Evolutionary conservation across 2,888 invertebrate species (phyloP).

Genomic region (Syritta pipiens): DNA sequence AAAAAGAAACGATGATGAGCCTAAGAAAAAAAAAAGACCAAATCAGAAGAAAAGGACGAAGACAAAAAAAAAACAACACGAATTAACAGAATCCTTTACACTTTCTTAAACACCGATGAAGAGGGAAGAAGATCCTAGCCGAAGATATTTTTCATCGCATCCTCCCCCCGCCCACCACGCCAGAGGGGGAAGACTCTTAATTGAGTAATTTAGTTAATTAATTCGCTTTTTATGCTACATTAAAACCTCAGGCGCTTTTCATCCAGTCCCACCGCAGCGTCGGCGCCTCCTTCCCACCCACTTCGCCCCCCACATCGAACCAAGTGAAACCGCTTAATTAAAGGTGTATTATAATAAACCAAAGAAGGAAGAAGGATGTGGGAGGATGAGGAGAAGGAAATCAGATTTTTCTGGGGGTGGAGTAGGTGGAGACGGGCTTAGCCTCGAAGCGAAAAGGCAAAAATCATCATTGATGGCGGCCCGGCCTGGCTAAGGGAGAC

Average conservation of each 20-base stretch:
- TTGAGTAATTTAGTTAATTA: slow-evolving; percentile 70
- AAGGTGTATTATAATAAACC: slow-evolving; percentile 69
- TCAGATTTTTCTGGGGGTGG: background rate
- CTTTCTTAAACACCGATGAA: slow-evolving; percentile 51
- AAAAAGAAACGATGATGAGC: too few relatives aligned
- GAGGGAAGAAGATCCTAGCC: slow-evolving; percentile 28
- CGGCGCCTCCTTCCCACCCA: background rate
- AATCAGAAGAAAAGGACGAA: background rate
- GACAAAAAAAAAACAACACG: slow-evolving; percentile 25
- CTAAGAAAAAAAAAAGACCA: too few relatives aligned
- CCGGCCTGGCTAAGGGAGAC: too few relatives aligned
- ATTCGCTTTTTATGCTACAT: slow-evolving; percentile 70
- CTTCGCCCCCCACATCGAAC: slow-evolving; percentile 12
- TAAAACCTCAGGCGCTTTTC: slow-evolving; percentile 64
- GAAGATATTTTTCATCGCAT: slow-evolving; percentile 5
- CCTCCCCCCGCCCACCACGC: slow-evolving; percentile 13
- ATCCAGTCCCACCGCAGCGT: slow-evolving; percentile 9
- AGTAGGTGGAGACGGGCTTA: background rate
- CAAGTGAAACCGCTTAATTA: slow-evolving; percentile 65
- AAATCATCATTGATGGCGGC: slow-evolving; percentile 61
- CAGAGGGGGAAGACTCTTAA: slow-evolving; percentile 47
- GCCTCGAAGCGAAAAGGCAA: slow-evolving; percentile 58
- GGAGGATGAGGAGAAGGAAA: background rate
- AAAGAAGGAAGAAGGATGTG: slow-evolving; percentile 41
- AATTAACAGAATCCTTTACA: slow-evolving; percentile 62